A percentile compares a stretch with the other conserved stretches of the same genome.
Conservation (phyloP, 2,888 invertebrate genomes). For the Microctonus aethiopoides region DNA sequence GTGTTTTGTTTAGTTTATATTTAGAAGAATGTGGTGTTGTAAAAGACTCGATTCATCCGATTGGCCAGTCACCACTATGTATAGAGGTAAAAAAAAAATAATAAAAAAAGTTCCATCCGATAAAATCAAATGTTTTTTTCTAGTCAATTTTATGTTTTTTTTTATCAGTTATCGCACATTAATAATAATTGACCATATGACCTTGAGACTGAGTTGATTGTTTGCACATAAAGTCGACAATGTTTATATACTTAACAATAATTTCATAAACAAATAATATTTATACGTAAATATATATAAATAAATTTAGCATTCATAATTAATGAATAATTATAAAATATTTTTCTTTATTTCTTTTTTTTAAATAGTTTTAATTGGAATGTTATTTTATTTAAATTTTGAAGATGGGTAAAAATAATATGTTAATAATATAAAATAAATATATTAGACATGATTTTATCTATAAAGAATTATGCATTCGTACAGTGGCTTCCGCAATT, state of each 20-base stretch:
- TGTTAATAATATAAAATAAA: too few species aligned
- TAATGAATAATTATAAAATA: not conserved
- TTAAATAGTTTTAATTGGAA: too few species aligned
- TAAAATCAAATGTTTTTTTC: not conserved
- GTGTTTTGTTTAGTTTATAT: not conserved
- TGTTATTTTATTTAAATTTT: too few species aligned
- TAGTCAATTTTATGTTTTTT: not conserved
- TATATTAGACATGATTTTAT: not conserved
- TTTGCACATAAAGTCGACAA: not conserved
- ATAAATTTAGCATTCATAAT: too few species aligned
- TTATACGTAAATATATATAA: too few species aligned
- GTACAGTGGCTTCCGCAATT: conserved; percentile 1
- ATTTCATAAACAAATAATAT: too few species aligned
- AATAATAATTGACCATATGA: not conserved
- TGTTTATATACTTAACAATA: too few species aligned
- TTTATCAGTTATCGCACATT: not conserved
- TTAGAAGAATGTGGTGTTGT: conserved; percentile 55
- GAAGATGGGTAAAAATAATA: too few species aligned
- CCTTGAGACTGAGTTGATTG: not conserved
- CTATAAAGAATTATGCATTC: conserved; percentile 11
- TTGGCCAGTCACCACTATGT: conserved; percentile 57
- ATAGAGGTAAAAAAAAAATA: conserved; percentile 50
- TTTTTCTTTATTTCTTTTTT: too few species aligned
- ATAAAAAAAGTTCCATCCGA: not conserved
- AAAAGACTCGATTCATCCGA: conserved; percentile 55